Conservation (phyloP, 37 sponge, comb jelly and placozoan species). For the Spongilla lacustris region DNA sequence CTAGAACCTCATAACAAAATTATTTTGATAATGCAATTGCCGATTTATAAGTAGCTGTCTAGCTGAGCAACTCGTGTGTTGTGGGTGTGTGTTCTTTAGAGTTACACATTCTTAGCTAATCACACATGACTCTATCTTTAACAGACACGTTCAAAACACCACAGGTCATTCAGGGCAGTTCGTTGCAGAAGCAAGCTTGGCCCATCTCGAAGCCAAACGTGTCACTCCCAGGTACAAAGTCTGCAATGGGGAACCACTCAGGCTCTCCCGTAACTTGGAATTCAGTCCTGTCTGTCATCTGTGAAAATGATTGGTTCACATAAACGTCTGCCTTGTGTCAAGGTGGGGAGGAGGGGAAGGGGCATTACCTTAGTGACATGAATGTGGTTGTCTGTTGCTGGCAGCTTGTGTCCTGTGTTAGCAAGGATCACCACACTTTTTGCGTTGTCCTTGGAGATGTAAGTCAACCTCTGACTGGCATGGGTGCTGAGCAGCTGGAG, state of each 20-base stretch:
- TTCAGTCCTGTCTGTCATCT: slow-evolving; percentile 51
- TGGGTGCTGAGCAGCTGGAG: slow-evolving; percentile 55
- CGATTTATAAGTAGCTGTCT: no score
- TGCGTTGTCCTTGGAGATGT: slow-evolving; percentile 2
- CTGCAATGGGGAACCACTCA: slow-evolving; percentile 43
- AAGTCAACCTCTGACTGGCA: slow-evolving; percentile 51
- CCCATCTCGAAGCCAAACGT: slow-evolving; percentile 49
- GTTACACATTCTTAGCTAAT: background rate
- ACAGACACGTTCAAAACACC: background rate
- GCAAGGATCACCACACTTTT: slow-evolving; percentile 22
- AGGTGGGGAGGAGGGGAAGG: background rate
- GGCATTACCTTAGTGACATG: background rate
- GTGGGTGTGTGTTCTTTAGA: background rate
- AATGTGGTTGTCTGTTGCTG: background rate
- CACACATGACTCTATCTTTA: background rate
- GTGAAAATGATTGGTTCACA: background rate
- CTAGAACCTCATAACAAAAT: no score
- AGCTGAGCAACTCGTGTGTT: no score
- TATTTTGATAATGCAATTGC: no score
- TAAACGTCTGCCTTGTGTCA: background rate
- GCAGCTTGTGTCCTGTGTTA: slow-evolving; percentile 12
- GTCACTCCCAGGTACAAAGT: slow-evolving; percentile 19
- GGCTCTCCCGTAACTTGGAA: slow-evolving; percentile 42
- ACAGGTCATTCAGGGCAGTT: background rate
- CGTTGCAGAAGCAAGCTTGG: slow-evolving; percentile 70